Conservation (phyloP, 2,888 invertebrate genomes). For the Chalcosyrphus nemorum region DNA sequence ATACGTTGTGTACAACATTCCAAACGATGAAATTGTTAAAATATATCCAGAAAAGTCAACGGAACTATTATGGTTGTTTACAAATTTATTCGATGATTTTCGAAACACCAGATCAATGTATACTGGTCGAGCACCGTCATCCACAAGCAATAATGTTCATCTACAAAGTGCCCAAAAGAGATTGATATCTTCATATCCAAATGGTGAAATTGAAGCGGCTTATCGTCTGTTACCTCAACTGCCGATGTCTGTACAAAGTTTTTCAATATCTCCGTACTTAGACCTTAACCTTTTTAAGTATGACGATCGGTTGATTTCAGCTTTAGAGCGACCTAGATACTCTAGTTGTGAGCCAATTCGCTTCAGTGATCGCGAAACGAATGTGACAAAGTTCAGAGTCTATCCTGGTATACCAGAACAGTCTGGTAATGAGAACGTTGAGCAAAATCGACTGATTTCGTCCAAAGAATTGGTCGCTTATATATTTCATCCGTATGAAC, state of each 20-base stretch:
- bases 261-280: conserved; percentile 95
- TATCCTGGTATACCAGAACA: conserved; percentile 91
- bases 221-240: conserved; percentile 94
- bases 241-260: conserved; percentile 97
- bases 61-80: conserved; percentile 91
- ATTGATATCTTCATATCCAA: conserved; percentile 80
- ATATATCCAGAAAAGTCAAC: conserved; percentile 95
- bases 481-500: conserved; percentile 97
- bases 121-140: conserved; percentile 92
- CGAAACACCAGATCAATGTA: conserved; percentile 93
- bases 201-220: conserved; percentile 94
- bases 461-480: conserved; percentile 89
- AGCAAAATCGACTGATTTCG: neutral
- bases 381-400: conserved; percentile 92
- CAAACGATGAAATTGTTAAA: conserved; percentile 90
- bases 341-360: conserved; percentile 93
- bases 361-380: conserved; percentile 92
- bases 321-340: conserved; percentile 96
- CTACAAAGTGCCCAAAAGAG: conserved; percentile 77
- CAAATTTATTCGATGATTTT: conserved; percentile 96
- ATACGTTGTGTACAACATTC: conserved; percentile 95
- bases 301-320: conserved; percentile 97
- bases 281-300: conserved; percentile 96
- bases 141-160: conserved; percentile 94
- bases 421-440: neutral